Conservation (phyloP, 2,797 vertebrate species). For the Australoheros facetus region DNA sequence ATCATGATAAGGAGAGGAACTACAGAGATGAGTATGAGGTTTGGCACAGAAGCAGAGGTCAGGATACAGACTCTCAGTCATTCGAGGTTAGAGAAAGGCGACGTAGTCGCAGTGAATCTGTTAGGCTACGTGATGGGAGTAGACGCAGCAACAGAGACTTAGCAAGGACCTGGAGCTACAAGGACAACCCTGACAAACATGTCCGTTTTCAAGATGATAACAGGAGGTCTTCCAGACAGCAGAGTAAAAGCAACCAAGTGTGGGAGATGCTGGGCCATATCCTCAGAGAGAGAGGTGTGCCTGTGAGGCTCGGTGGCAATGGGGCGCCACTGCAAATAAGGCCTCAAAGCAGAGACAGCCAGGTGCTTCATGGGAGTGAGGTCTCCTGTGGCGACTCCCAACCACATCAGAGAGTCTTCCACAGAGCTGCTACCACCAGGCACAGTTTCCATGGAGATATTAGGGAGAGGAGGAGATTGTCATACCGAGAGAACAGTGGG, state of each 20-base stretch:
- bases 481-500: constrained; percentile 47
- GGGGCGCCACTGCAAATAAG: constrained; percentile 63
- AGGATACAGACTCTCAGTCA: constrained; percentile 11
- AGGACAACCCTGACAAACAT: constrained; percentile 68
- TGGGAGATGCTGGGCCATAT: constrained; percentile 71
- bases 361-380: constrained; percentile 64
- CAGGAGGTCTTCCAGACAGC: constrained; percentile 20
- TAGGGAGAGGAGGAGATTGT: constrained; percentile 60
- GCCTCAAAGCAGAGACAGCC: constrained; percentile 64
- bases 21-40: constrained; percentile 17
- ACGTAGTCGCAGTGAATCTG: constrained; percentile 55
- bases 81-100: constrained; percentile 29
- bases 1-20: constrained; percentile 21
- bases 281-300: constrained; percentile 71
- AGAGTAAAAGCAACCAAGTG: constrained; percentile 35
- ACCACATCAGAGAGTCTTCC: constrained; percentile 70
- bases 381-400: constrained; percentile 60
- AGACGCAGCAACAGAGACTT: constrained; percentile 38
- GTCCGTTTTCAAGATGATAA: constrained; percentile 77
- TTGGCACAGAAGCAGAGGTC: constrained; percentile 7
- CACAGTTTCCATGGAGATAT: constrained; percentile 79
- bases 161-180: constrained; percentile 62
- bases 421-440: constrained; percentile 65
- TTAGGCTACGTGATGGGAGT: constrained; percentile 28
- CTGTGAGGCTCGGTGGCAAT: constrained; percentile 52